Evolutionary conservation across 1,140 invertebrate genomes (phyloP), one percentile per base, ranked within the genome.

Genomic region (Eciton burchellii): DNA sequence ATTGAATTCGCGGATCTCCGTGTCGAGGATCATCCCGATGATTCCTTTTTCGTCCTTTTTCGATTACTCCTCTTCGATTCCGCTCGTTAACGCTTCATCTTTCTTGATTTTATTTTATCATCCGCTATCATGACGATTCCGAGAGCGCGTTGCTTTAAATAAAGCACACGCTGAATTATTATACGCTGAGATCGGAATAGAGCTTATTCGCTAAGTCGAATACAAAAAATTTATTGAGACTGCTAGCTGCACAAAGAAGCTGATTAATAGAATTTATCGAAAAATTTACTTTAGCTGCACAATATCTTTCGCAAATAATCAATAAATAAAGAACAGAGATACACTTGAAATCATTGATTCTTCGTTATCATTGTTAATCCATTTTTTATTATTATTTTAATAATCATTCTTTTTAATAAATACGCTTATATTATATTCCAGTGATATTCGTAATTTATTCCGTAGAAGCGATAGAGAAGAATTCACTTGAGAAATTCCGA

Each of bases 1-100:
- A 84, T 81, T 85, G 65, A 84, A 79, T 85, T 70, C 66, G 35
- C 45, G 43, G 74, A 47, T 63, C 57, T 84, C 49, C 65, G 57
- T 26, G 14, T 63, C 29, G 54, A 59, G 45, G 59, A 85, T 72
- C 45, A 62, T 68, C 29, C 29, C 56, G 49, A 79, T 26, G n/a
- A 70, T 79, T 49, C 16, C 35, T 9, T 49, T 3, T 21, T 59
- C 66, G 11, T 52, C 12, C n/a, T 45, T 60, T 43, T 6, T 72
- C 60, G 14, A 41, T 24, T 29, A 14, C 24, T 68, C 52, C 54
- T 73, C 21, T n/a, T 71, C 49, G 49, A 72, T 47, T 79, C 14
- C 65, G 24, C 47, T 84, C 73, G 73, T 85, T 84, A 85, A 62
- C 60, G 66, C 43, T 68, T 56, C 21, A n/a, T 45, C 24, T 29